Percentiles rank a stretch among this genome's conserved stretches.
Conservation (phyloP, 2,797 vertebrate species). For the Sandelia bainsii region DNA sequence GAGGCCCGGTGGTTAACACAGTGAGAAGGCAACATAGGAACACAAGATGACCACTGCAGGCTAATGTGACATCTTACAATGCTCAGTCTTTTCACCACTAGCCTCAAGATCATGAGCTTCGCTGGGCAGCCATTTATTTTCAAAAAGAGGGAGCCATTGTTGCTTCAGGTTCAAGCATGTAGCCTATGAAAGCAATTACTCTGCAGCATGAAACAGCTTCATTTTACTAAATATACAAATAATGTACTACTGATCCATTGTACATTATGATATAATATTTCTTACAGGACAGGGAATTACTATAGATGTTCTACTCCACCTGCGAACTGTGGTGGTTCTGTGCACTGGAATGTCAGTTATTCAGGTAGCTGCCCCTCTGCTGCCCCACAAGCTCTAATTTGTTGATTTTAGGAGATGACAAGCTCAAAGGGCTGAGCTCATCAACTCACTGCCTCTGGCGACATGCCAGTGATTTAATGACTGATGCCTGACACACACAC, state of each 20-base stretch:
- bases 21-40: constrained; percentile 25
- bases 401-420: constrained; percentile 80
- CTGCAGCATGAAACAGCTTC: constrained; percentile 11
- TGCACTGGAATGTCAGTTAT: constrained; percentile 66
- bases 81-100: constrained; percentile 29
- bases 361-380: constrained; percentile 50
- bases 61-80: constrained; percentile 26
- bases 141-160: constrained; percentile 47
- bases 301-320: constrained; percentile 36
- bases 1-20: constrained; percentile 43
- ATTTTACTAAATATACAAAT: neutral
- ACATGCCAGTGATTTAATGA: constrained; percentile 73
- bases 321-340: constrained; percentile 25
- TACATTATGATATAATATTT: constrained; percentile 4
- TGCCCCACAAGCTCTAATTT: constrained; percentile 71
- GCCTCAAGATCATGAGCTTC: constrained; percentile 32
- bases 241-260: constrained; percentile 11
- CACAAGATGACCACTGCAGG: constrained; percentile 42
- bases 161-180: constrained; percentile 33
- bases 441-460: constrained; percentile 71
- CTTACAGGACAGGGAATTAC: neutral
- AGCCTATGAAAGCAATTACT: constrained; percentile 23
- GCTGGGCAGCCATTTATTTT: constrained; percentile 27
- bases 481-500: constrained; percentile 64
- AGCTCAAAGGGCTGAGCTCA: constrained; percentile 75